These are phyloP conservation scores for Clitarchus hookeri DNA, from an alignment of 2,888 invertebrate species.

Conservation along the genomic window DNA sequence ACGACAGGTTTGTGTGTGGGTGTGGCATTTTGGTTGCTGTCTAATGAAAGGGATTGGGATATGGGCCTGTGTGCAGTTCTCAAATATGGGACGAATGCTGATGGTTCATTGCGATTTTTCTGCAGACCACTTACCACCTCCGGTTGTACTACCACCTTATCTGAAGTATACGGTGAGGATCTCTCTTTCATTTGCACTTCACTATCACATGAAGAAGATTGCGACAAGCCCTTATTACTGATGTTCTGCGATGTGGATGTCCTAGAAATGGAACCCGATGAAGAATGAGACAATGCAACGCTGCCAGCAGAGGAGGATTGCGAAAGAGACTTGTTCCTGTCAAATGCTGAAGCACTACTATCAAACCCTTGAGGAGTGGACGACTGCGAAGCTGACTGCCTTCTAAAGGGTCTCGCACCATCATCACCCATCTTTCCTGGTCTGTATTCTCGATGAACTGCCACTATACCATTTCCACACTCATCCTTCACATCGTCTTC, in stretches of 20 bases:
- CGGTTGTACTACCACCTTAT: not conserved
- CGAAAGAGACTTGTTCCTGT: conserved; percentile 28
- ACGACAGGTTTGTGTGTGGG: conserved; percentile 25
- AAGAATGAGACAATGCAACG: conserved; percentile 28
- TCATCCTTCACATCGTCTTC: not conserved
- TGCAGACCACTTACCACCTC: not conserved
- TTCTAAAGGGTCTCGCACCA: conserved; percentile 19
- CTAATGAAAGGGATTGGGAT: conserved; percentile 31
- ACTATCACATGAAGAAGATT: conserved; percentile 30
- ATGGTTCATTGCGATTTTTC: not conserved
- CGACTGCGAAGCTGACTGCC: conserved; percentile 26
- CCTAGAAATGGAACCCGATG: conserved; percentile 26
- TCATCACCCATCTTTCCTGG: conserved; percentile 36
- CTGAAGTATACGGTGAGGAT: conserved; percentile 4
- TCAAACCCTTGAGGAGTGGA: conserved; percentile 39
- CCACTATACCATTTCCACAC: conserved; percentile 27
- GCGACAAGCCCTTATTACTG: conserved; percentile 25
- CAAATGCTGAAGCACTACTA: conserved; percentile 34
- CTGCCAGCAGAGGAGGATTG: conserved; percentile 31
- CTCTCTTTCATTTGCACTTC: conserved; percentile 25
- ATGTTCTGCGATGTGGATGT: conserved; percentile 10
- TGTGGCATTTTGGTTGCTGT: conserved; percentile 12
- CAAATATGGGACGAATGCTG: conserved; percentile 8
- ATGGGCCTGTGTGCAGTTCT: conserved; percentile 22
- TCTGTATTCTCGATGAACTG: conserved; percentile 34